These are phyloP conservation scores for Oncorhynchus kisutch DNA, from an alignment of 2,113 vertebrate species.

Conservation along the genomic window DNA sequence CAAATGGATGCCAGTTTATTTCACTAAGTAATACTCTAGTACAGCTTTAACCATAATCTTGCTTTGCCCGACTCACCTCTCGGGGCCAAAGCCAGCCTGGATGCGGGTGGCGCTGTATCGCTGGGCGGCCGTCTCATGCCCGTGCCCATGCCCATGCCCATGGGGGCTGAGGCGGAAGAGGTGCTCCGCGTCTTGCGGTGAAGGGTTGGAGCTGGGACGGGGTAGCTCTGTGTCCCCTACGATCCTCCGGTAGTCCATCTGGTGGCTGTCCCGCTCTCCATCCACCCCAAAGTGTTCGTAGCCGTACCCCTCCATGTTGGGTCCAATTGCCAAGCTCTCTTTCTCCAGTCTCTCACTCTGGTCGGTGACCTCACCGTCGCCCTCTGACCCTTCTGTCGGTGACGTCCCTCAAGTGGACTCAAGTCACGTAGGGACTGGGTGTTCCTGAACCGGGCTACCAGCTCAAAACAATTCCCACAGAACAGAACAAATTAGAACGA, in stretches of 20 bases:
- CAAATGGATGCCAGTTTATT: background rate
- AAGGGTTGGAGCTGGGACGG: background rate
- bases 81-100: constrained; percentile 80
- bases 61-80: constrained; percentile 75
- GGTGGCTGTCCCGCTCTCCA: constrained; percentile 30
- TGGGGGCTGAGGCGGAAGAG: constrained; percentile 57
- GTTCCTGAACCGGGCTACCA: background rate
- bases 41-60: background rate
- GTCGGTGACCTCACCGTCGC: background rate
- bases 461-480: too few species aligned
- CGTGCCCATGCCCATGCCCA: constrained; percentile 25
- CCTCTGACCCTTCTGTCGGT: constrained; percentile 9
- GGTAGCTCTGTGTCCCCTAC: constrained; percentile 48
- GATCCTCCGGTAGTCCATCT: constrained; percentile 47
- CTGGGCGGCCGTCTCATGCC: constrained; percentile 83
- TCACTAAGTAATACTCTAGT: background rate
- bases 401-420: background rate
- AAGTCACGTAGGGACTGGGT: background rate
- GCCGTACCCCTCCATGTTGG: constrained; percentile 57
- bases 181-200: constrained; percentile 25
- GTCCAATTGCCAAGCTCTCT: background rate
- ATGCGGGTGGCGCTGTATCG: constrained; percentile 81
- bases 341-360: constrained; percentile 32
- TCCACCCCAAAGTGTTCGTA: constrained; percentile 36
- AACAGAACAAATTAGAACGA: background rate